These are phyloP conservation scores for Myiagra hebetior DNA, from an alignment of 2,113 vertebrate genomes.

Conservation along the genomic window DNA sequence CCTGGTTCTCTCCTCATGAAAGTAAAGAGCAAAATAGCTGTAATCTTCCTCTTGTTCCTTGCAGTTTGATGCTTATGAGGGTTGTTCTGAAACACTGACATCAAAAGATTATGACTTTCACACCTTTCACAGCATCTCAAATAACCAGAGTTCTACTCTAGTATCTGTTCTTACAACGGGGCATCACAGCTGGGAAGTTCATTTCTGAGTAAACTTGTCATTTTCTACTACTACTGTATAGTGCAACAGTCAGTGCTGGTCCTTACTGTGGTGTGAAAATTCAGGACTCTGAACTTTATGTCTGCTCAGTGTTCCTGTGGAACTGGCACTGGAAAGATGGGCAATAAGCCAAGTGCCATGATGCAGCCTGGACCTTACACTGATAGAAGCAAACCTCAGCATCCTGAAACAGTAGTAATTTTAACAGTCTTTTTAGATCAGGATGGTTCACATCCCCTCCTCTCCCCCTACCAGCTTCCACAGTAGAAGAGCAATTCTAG, in stretches of 20 bases:
- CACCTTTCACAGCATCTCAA: not conserved
- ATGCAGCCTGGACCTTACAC: not conserved
- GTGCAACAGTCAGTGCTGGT: not conserved
- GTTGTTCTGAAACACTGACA: not conserved
- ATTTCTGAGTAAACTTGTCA: not conserved
- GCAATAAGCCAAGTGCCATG: not conserved
- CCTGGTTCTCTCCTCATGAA: not conserved
- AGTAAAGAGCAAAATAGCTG: not conserved
- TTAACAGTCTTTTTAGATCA: not conserved
- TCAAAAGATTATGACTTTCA: not conserved
- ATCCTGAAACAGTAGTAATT: not conserved
- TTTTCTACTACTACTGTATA: not conserved
- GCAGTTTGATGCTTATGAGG: not conserved
- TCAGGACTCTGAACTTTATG: not conserved
- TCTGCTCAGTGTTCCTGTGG: not conserved
- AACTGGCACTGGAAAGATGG: not conserved
- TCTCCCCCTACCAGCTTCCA: not conserved
- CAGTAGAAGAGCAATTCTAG: not conserved
- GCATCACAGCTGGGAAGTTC: not conserved
- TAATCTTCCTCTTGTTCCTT: not conserved
- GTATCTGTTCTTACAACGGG: not conserved
- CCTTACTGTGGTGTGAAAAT: not conserved
- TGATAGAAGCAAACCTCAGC: not conserved
- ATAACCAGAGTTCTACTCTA: not conserved
- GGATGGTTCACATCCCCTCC: not conserved